Evolutionary conservation across 2,113 vertebrate species (phyloP).

Genomic region (Tonatia bakeri): DNA sequence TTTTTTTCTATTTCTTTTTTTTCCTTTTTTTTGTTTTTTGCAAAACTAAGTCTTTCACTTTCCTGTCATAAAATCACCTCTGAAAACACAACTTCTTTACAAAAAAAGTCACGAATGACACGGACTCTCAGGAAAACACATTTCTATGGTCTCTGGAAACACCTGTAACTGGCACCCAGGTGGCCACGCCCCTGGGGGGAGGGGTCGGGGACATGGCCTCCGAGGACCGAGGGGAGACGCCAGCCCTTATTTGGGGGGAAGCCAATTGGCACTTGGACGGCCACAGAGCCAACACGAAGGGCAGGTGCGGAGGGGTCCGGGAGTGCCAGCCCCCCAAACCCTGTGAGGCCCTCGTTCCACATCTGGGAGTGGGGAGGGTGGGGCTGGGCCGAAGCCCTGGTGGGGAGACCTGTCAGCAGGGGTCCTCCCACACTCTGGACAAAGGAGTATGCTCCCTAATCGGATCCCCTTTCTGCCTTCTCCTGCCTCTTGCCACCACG

Average conservation of each 20-base stretch:
- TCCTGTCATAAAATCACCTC: slow-evolving; percentile 87
- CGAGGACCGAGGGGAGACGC: slow-evolving; percentile 57
- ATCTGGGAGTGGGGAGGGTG: background rate
- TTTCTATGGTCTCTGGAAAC: slow-evolving; percentile 74
- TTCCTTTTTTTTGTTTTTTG: slow-evolving; percentile 80
- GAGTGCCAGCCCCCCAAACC: background rate
- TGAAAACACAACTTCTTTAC: slow-evolving; percentile 84
- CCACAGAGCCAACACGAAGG: slow-evolving; percentile 45
- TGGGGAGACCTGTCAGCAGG: background rate
- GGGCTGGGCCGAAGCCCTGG: background rate
- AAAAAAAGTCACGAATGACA: slow-evolving; percentile 84
- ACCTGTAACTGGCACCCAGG: slow-evolving; percentile 68
- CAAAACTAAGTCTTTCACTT: slow-evolving; percentile 87
- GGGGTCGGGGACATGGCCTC: slow-evolving; percentile 42
- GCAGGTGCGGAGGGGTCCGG: background rate
- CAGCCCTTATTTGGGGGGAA: slow-evolving; percentile 73
- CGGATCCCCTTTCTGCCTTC: slow-evolving; percentile 68
- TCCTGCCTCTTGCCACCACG: background rate
- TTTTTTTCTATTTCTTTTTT: slow-evolving; percentile 61
- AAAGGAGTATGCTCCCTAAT: slow-evolving; percentile 51
- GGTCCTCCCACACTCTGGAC: background rate
- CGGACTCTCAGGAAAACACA: slow-evolving; percentile 83
- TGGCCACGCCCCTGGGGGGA: background rate
- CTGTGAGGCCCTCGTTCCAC: background rate
- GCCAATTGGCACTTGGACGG: slow-evolving; percentile 75